These are phyloP conservation scores for Eristalis intricaria DNA, from an alignment of 2,888 invertebrate species.

Conservation along the genomic window DNA sequence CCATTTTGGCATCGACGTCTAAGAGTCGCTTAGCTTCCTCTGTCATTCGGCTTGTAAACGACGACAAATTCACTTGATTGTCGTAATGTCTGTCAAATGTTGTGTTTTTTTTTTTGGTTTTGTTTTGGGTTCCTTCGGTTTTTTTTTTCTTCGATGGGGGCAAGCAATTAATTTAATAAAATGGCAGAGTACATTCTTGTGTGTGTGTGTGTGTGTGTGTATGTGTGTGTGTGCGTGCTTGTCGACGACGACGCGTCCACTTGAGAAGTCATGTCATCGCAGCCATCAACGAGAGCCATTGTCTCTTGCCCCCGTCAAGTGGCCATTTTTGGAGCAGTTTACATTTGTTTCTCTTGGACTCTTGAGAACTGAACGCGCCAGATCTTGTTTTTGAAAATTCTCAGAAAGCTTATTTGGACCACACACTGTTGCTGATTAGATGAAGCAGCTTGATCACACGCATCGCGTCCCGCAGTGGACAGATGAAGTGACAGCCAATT, in stretches of 20 bases:
- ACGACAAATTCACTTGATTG: conserved; percentile 21
- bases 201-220: background rate
- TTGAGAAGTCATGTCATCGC: conserved; percentile 47
- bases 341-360: conserved; percentile 3
- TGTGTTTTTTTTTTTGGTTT: background rate
- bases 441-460: background rate
- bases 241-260: conserved; percentile 4
- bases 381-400: background rate
- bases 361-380: conserved; percentile 20
- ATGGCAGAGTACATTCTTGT: conserved; percentile 38
- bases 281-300: conserved; percentile 27
- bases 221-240: background rate
- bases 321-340: conserved; percentile 56
- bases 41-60: conserved; percentile 7
- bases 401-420: background rate
- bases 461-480: too few relatives aligned
- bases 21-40: conserved; percentile 29
- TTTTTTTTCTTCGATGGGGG: background rate
- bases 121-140: background rate
- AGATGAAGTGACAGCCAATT: too few relatives aligned
- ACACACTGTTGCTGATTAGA: background rate
- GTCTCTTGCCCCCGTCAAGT: conserved; percentile 27
- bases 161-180: conserved; percentile 64
- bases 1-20: conserved; percentile 47
- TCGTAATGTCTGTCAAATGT: conserved; percentile 17